Base-by-base conservation (phyloP, 2,888 invertebrate species). In the Caenorhabditis sp. region DNA sequence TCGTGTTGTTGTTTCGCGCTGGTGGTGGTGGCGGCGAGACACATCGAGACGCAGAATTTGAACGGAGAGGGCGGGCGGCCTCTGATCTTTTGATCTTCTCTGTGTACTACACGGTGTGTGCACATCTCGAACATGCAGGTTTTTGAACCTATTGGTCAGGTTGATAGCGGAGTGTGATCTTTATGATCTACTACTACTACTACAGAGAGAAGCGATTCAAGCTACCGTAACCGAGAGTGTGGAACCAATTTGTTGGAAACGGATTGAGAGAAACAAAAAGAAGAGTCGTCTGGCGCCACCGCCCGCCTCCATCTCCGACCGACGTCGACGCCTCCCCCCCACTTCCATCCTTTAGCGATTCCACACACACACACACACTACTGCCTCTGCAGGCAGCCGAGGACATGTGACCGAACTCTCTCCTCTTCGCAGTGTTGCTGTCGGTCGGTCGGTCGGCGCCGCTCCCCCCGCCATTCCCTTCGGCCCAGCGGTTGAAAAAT, bases 331-430 rank as follows among this genome's bases (percentile, higher is more conserved):
- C 45, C 35, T n/a, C 41, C 46, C 7, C 50, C 26, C 43, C 43
- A 24, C 45, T 43, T 39, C 39, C 26, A 22, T 46, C n/a, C n/a
- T n/a, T n/a, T n/a, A n/a, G n/a, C n/a, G n/a, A n/a, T n/a, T n/a
- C 8, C n/a, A 59, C 59, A 58, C 41, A 58, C 59, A 59, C 35
- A 46, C 59, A 62, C 62, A 50, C 41, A 62, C 50, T 50, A 62
- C 62, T 62, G 50, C 50, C 37, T 27, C 37, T 9, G 35, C 48
- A 50, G 46, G 52, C 35, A 15, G 32, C 32, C 17, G 48, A 59
- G 68, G 68, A 59, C 68, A 68, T 68, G 68, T 68, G 68, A 68
- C 68, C 68, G 68, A 59, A 68, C 68, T 24, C 37, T 39, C 59
- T 30, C 43, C 24, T 24, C 15, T 39, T 62, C 17, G 41, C 39